These are phyloP conservation scores for Poeciliopsis turneri DNA, from an alignment of 2,797 vertebrate genomes.

Conservation along the genomic window DNA sequence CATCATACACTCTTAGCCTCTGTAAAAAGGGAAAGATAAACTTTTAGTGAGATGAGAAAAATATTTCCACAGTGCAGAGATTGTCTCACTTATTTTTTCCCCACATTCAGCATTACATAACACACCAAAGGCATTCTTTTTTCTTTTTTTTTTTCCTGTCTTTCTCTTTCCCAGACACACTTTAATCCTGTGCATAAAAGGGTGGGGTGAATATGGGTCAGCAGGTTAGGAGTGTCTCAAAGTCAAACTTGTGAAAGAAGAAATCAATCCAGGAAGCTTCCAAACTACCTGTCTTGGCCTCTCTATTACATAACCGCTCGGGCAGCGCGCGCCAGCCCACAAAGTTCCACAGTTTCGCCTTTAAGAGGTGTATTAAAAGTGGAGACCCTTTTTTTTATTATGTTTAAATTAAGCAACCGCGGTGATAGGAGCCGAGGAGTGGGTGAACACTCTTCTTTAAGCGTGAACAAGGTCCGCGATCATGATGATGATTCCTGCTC, in stretches of 20 bases:
- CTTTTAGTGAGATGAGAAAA: slow-evolving; percentile 39
- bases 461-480: slow-evolving; percentile 49
- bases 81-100: slow-evolving; percentile 62
- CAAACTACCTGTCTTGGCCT: slow-evolving; percentile 73
- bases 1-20: background rate
- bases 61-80: slow-evolving; percentile 59
- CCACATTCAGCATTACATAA: slow-evolving; percentile 85
- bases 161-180: slow-evolving; percentile 80
- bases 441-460: slow-evolving; percentile 18
- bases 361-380: slow-evolving; percentile 23
- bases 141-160: slow-evolving; percentile 47
- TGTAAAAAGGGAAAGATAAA: slow-evolving; percentile 23
- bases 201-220: slow-evolving; percentile 82
- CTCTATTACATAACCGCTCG: slow-evolving; percentile 81
- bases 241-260: slow-evolving; percentile 71
- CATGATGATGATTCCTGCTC: slow-evolving; percentile 69
- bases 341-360: slow-evolving; percentile 64
- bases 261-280: slow-evolving; percentile 72
- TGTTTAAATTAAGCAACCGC: slow-evolving; percentile 7
- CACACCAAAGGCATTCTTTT: slow-evolving; percentile 73
- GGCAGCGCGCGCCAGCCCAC: slow-evolving; percentile 67
- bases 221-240: slow-evolving; percentile 84
- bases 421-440: background rate
- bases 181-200: slow-evolving; percentile 78
- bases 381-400: background rate